Base-by-base conservation (phyloP, 1,140 invertebrate species). In the Megalonaias nervosa region DNA sequence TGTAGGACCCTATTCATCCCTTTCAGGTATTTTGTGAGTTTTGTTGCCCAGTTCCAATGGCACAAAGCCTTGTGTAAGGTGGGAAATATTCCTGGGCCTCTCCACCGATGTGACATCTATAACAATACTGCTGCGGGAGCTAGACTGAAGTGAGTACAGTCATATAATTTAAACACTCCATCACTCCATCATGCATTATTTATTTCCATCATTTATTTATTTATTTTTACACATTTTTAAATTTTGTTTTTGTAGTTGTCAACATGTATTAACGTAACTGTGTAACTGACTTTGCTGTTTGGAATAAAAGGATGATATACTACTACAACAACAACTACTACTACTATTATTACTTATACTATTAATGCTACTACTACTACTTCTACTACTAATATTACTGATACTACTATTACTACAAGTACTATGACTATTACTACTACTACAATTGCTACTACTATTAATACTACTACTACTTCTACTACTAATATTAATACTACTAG, bases 31-130 rank as follows among this genome's bases (percentile, higher is more conserved):
- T 84, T 88, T 70, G 74, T 87, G 57, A 95, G 95, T 80, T 96
- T 94, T 1, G 93, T 98, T 9, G 92, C 97, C 6, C 96, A 97
- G 89, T 98, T 98, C 92, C 96, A 98, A 90, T 93, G 98, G 19
- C 96, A 97, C 89, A 92, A 95, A 59, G 92, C 95, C 3, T 89
- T 98, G 71, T 98, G 97, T 85, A 92, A 93, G 65, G 93, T 94
- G 0, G 94, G 96, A 0, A 94, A 94, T 2, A 94, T 97, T 87
- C 89, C 87, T 0, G 93, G 93, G 71, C 94, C 94, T 0, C 89
- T 98, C 14, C 95, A 97, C 90, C 95, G 95, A 86, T 98, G 97
- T 90, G 96, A 98, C 89, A 95, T 98, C 82, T 96, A 95, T 85
- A 92, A 94, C 81, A 96, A 94, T 71, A 93, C 92, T 3, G 92